These are phyloP conservation scores for Stomatorhinus walkeri DNA, from an alignment of 2,797 vertebrate species.

Conservation along the genomic window DNA sequence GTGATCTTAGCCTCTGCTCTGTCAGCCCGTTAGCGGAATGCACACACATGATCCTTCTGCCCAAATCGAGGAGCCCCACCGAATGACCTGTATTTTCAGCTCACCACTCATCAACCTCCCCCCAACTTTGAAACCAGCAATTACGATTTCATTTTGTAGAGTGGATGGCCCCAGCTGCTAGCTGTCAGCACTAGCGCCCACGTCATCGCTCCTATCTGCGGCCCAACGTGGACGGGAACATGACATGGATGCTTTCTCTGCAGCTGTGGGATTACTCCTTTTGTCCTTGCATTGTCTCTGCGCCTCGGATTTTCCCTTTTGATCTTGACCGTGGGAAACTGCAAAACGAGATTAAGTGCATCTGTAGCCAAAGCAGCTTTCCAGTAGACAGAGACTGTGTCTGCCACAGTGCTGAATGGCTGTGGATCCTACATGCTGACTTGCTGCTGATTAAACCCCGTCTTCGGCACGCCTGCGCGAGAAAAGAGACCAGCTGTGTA, in stretches of 20 bases:
- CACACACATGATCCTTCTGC: not conserved
- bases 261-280: conserved; percentile 11
- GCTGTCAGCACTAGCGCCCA: not conserved
- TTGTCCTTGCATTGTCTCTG: conserved; percentile 15
- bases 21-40: not conserved
- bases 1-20: not conserved
- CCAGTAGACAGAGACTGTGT: not conserved
- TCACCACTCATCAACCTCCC: not conserved
- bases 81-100: not conserved
- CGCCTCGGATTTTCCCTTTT: conserved; percentile 10
- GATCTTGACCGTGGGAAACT: conserved; percentile 22
- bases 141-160: not conserved
- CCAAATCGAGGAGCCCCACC: conserved; percentile 1
- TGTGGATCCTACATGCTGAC: not conserved
- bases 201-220: not conserved
- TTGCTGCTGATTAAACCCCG: not conserved
- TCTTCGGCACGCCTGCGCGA: not conserved
- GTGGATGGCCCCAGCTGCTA: not conserved
- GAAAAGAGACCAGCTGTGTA: not conserved
- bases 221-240: not conserved
- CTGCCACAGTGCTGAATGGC: not conserved
- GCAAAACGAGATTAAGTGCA: conserved; percentile 19
- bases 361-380: conserved; percentile 12
- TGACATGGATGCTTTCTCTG: not conserved
- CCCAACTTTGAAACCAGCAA: not conserved